A percentile compares a stretch with the other conserved stretches of the same genome.
These are phyloP conservation scores for Haliclystus octoradiatus DNA, from an alignment of 30 jellyfish, hydroid and myxozoan species.

Conservation along the genomic window DNA sequence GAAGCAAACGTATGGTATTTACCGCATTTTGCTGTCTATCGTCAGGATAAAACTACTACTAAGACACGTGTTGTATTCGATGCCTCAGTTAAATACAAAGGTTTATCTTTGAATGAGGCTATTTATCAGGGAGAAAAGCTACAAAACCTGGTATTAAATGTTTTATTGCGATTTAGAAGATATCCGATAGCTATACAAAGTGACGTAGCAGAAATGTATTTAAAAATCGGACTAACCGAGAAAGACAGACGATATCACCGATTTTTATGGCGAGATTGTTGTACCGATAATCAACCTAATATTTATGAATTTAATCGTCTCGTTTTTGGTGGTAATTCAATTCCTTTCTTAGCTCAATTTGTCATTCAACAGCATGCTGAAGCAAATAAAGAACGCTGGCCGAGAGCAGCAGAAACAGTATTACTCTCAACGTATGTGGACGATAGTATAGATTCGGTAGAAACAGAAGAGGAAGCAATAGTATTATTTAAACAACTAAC, in stretches of 20 bases:
- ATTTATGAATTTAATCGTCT: slow-evolving; percentile 44
- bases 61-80: slow-evolving; percentile 33
- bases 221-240: not conserved
- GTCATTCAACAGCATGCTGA: too few relatives aligned
- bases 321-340: slow-evolving; percentile 33
- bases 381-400: too few relatives aligned
- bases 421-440: too few relatives aligned
- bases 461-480: too few relatives aligned
- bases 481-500: too few relatives aligned
- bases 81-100: slow-evolving; percentile 17
- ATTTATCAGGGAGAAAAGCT: slow-evolving; percentile 10
- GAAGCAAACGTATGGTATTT: slow-evolving; percentile 19
- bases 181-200: not conserved
- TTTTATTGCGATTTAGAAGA: slow-evolving; percentile 15
- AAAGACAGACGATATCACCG: too few relatives aligned
- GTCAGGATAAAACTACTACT: slow-evolving; percentile 21
- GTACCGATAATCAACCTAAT: too few relatives aligned
- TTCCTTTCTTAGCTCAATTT: slow-evolving; percentile 43
- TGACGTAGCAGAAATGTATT: slow-evolving; percentile 11
- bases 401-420: too few relatives aligned
- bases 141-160: slow-evolving; percentile 3
- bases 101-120: slow-evolving; percentile 2
- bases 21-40: slow-evolving; percentile 31
- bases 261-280: too few relatives aligned
- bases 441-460: too few relatives aligned